Conservation (phyloP, 2,888 invertebrate species). For the Tipula unca region DNA sequence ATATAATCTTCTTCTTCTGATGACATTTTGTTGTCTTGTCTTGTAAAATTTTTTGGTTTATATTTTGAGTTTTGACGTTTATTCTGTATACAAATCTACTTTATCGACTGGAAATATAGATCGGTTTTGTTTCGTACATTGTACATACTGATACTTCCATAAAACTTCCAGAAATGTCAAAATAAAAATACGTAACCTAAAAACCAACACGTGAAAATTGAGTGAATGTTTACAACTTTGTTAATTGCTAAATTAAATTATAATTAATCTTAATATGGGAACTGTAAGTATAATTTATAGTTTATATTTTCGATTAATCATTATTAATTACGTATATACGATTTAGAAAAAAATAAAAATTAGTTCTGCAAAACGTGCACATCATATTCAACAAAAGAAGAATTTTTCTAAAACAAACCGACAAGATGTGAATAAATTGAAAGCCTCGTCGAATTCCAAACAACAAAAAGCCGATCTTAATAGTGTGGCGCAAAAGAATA, state of each 20-base stretch:
- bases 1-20: slow-evolving; percentile 63
- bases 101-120: not conserved
- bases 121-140: no score
- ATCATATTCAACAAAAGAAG: slow-evolving; percentile 39
- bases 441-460: not conserved
- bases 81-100: not conserved
- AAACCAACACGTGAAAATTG: not conserved
- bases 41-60: not conserved
- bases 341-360: slow-evolving; percentile 41
- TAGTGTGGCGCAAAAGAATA: slow-evolving; percentile 26
- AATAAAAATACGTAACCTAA: not conserved
- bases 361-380: slow-evolving; percentile 38
- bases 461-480: not conserved
- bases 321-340: not conserved
- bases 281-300: slow-evolving; percentile 20
- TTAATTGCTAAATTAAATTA: not conserved
- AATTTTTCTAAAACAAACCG: slow-evolving; percentile 27
- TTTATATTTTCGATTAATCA: not conserved
- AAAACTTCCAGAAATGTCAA: slow-evolving; percentile 14
- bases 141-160: not conserved
- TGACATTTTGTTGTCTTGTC: slow-evolving; percentile 45
- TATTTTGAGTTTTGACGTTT: slow-evolving; percentile 20
- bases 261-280: slow-evolving; percentile 23
- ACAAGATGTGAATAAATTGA: not conserved
- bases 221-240: slow-evolving; percentile 19